Conservation (phyloP, 2,797 vertebrate genomes). For the Cyclopterus lumpus region DNA sequence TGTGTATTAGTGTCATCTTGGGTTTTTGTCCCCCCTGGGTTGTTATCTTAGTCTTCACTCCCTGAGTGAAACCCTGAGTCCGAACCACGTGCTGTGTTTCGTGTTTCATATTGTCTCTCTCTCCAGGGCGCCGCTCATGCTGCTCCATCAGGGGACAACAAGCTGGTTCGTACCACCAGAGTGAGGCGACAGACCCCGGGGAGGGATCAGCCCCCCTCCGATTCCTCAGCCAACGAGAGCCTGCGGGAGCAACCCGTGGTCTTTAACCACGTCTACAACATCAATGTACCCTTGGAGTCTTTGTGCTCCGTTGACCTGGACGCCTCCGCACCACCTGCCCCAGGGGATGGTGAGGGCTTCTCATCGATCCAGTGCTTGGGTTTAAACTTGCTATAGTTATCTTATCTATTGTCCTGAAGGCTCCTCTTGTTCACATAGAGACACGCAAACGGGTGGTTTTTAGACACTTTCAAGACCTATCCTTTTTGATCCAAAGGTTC, state of each 20-base stretch:
- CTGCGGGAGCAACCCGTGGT: constrained; percentile 88
- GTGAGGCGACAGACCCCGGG: constrained; percentile 80
- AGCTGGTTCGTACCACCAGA: constrained; percentile 85
- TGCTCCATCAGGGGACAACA: constrained; percentile 80
- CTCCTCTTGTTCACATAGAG: background rate
- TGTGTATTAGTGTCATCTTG: constrained; percentile 29
- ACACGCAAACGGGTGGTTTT: background rate
- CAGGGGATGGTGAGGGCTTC: constrained; percentile 53
- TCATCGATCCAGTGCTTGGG: constrained; percentile 12
- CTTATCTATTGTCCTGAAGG: background rate
- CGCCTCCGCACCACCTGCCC: constrained; percentile 50
- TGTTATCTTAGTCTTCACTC: constrained; percentile 36
- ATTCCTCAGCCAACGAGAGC: constrained; percentile 82
- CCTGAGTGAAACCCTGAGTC: constrained; percentile 37
- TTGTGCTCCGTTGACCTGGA: constrained; percentile 90
- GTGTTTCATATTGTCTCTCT: constrained; percentile 42
- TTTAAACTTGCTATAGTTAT: constrained; percentile 9
- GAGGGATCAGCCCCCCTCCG: constrained; percentile 59
- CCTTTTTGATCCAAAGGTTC: constrained; percentile 50
- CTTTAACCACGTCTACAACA: constrained; percentile 98
- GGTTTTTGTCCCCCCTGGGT: constrained; percentile 18
- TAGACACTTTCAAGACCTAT: background rate
- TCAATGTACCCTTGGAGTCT: constrained; percentile 93
- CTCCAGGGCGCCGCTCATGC: constrained; percentile 65
- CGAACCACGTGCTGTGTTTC: constrained; percentile 6